Evolutionary conservation across 2,888 invertebrate species (phyloP).

Genomic region (Apamea epomidion): DNA sequence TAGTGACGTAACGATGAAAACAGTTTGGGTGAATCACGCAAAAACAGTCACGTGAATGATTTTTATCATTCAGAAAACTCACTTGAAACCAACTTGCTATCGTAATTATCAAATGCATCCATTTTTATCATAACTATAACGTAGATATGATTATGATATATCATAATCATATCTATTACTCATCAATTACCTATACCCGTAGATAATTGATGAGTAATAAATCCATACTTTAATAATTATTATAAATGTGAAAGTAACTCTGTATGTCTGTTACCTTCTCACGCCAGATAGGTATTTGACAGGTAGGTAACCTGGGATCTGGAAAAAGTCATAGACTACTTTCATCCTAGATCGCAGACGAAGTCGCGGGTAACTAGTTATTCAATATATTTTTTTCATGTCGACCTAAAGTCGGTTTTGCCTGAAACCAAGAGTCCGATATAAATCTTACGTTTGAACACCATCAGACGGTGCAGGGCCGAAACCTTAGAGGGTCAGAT

Average conservation of each 20-base stretch:
- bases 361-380: too few relatives aligned
- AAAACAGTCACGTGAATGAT: neutral
- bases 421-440: neutral
- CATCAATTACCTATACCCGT: too few relatives aligned
- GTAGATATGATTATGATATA: too few relatives aligned
- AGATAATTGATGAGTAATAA: too few relatives aligned
- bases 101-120: neutral
- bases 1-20: neutral
- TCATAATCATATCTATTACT: too few relatives aligned
- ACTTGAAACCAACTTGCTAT: neutral
- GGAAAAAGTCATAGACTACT: neutral
- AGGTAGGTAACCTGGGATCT: neutral
- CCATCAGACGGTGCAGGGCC: neutral
- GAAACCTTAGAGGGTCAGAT: too few relatives aligned
- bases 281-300: too few relatives aligned
- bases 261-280: too few relatives aligned
- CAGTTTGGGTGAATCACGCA: neutral
- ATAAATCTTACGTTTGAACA: neutral
- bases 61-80: conserved; percentile 2
- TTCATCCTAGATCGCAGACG: too few relatives aligned
- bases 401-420: neutral
- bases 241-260: too few relatives aligned
- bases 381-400: too few relatives aligned
- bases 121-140: neutral
- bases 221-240: too few relatives aligned